Evolutionary conservation across 2,888 invertebrate genomes (phyloP).

Genomic region (Drosophila rubida): DNA sequence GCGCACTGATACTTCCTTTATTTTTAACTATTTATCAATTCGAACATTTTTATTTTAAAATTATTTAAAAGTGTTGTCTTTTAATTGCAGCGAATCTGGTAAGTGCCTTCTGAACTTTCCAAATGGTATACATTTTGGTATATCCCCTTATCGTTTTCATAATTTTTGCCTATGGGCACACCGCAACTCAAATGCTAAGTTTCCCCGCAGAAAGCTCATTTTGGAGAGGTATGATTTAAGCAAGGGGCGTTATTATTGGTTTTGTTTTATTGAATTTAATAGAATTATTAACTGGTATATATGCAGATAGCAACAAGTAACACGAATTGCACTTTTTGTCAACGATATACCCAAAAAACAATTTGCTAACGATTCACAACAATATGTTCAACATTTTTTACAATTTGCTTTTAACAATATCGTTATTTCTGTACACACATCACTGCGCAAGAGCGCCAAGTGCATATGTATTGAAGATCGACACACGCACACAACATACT

Average conservation of each 20-base stretch:
- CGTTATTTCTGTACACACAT: conserved; percentile 43
- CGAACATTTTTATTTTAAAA: no score
- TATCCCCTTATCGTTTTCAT: no score
- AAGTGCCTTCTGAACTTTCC: no score
- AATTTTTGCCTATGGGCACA: no score
- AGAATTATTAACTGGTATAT: conserved; percentile 75
- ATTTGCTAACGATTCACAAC: conserved; percentile 77
- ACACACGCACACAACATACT: conserved; percentile 20
- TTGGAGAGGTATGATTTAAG: background rate
- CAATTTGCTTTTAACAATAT: conserved; percentile 53
- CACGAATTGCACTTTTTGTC: conserved; percentile 61
- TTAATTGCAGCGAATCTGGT: no score
- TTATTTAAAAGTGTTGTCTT: no score
- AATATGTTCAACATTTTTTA: conserved; percentile 55
- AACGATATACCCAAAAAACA: conserved; percentile 66
- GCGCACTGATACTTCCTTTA: no score
- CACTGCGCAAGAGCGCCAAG: conserved; percentile 37
- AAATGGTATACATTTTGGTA: no score
- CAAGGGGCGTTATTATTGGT: conserved; percentile 21
- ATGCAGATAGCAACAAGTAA: conserved; percentile 78
- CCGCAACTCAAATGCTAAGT: background rate
- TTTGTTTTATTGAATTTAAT: conserved; percentile 65
- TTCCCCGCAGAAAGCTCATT: background rate
- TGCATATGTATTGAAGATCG: conserved; percentile 34
- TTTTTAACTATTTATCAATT: no score